These are phyloP conservation scores for Caloenas nicobarica DNA, from an alignment of 2,113 vertebrate species.

Conservation along the genomic window DNA sequence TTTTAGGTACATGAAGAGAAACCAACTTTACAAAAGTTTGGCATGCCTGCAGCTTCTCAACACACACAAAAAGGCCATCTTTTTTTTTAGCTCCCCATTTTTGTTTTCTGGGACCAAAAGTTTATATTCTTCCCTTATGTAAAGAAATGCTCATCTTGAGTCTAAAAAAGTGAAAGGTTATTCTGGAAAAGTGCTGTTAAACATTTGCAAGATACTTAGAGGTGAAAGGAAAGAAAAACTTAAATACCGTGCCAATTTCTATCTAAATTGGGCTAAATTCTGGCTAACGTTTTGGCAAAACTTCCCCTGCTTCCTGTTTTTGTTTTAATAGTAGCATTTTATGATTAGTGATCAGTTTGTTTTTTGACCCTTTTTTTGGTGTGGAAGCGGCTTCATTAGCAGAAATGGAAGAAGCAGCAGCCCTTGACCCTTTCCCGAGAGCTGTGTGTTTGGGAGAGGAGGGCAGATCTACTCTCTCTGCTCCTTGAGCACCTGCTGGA, in stretches of 20 bases:
- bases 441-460: rapidly evolving
- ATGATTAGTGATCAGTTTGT: neutral
- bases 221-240: neutral
- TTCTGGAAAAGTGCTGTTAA: neutral
- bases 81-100: neutral
- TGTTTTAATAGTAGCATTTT: neutral
- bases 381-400: neutral
- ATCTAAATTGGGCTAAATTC: neutral
- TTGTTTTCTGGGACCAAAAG: neutral
- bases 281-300: neutral
- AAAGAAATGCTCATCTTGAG: neutral
- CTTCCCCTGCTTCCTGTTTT: neutral
- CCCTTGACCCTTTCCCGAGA: neutral
- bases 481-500: neutral
- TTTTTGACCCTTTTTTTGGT: neutral
- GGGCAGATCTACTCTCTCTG: neutral
- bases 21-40: neutral
- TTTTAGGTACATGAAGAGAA: neutral
- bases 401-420: neutral
- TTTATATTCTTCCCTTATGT: neutral
- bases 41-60: neutral
- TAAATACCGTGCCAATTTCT: neutral
- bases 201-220: neutral
- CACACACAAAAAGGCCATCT: neutral
- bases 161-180: neutral